Conservation (phyloP, 2,888 invertebrate species). For the Cataglyphis cursor region DNA sequence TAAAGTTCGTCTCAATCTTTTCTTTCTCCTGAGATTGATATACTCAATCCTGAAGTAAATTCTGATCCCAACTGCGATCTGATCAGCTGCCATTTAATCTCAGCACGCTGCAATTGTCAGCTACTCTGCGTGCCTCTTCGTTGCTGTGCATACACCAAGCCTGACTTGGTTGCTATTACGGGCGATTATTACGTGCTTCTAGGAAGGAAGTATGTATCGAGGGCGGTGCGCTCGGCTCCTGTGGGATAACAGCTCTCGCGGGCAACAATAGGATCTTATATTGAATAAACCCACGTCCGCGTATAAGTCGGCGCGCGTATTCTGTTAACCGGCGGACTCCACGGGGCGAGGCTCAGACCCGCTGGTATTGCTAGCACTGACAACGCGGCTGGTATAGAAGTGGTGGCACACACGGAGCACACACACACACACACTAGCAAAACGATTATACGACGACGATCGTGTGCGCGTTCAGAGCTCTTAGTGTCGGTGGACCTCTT, state of each 20-base stretch:
- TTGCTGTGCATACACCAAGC: conserved; percentile 42
- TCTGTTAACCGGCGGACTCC: conserved; percentile 70
- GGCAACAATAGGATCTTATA: conserved; percentile 75
- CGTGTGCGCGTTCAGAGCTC: conserved; percentile 74
- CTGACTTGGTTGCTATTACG: conserved; percentile 58
- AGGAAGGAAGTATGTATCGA: conserved; percentile 70
- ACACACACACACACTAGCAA: conserved; percentile 70
- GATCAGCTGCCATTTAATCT: conserved; percentile 55
- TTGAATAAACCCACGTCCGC: conserved; percentile 75
- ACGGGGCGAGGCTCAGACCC: conserved; percentile 64
- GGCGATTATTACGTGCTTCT: conserved; percentile 67
- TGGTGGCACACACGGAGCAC: conserved; percentile 59
- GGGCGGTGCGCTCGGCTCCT: conserved; percentile 76
- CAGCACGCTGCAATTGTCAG: conserved; percentile 53
- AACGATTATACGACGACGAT: conserved; percentile 24
- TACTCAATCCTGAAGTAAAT: conserved; percentile 24
- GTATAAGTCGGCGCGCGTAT: conserved; percentile 67
- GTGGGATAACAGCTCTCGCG: conserved; percentile 69
- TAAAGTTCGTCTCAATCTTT: background rate
- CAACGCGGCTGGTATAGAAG: conserved; percentile 55
- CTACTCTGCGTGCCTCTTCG: conserved; percentile 28
- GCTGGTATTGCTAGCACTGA: conserved; percentile 64
- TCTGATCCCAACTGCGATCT: conserved; percentile 38
- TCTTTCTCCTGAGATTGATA: conserved; percentile 34
- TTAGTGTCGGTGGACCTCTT: conserved; percentile 81